phyloP scores from a whole-genome alignment of 2,888 invertebrate species.

The Acanthosepion pharaonis region DNA sequence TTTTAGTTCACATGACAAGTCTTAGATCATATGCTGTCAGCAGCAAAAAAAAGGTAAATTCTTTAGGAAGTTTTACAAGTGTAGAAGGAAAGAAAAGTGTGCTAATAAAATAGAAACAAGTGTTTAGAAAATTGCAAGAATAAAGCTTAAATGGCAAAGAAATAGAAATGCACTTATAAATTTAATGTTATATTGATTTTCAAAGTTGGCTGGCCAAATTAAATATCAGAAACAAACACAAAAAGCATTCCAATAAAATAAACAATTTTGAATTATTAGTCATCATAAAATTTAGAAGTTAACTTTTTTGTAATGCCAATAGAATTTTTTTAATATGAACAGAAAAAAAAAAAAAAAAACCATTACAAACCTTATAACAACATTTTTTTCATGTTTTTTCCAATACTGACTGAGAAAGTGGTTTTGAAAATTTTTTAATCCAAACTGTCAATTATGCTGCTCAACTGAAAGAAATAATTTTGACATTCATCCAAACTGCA shows the following conservation, averaged over 20 bases:
- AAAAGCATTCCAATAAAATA: too few species aligned
- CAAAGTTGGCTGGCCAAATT: too few species aligned
- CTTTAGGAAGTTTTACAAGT: too few species aligned
- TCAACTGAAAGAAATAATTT: conserved; percentile 53
- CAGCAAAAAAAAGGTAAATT: too few species aligned
- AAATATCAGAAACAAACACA: not conserved
- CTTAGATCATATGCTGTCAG: too few species aligned
- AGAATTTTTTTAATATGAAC: not conserved
- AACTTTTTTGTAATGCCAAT: too few species aligned
- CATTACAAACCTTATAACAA: conserved; percentile 61
- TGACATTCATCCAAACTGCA: not conserved
- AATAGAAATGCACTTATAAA: not conserved
- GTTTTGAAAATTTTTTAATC: conserved; percentile 60
- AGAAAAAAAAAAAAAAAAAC: not conserved
- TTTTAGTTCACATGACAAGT: too few species aligned
- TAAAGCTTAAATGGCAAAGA: not conserved
- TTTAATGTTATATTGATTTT: not conserved
- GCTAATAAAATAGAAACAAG: too few species aligned
- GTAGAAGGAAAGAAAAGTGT: too few species aligned
- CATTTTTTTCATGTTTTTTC: conserved; percentile 69
- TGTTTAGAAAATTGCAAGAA: not conserved
- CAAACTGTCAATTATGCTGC: conserved; percentile 56
- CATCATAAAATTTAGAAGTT: too few species aligned
- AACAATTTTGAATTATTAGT: too few species aligned
- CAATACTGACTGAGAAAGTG: conserved; percentile 62